Evolutionary conservation across 2,888 invertebrate species (phyloP).

Genomic region (Conchocele bisecta): DNA sequence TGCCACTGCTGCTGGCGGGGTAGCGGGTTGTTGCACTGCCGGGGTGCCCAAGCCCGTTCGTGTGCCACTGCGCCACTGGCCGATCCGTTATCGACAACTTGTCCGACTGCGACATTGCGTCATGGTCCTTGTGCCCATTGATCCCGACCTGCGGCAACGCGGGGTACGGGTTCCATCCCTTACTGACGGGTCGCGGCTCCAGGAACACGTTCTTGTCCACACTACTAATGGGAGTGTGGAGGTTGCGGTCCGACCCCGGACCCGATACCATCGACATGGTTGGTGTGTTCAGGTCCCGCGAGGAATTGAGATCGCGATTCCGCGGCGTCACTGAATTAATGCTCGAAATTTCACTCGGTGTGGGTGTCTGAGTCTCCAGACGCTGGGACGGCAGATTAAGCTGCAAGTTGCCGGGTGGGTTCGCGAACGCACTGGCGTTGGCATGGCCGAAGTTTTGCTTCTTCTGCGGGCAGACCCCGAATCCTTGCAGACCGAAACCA

Average conservation of each 20-base stretch:
- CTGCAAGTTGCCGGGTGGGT: slow-evolving; percentile 41
- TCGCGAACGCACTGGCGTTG: slow-evolving; percentile 50
- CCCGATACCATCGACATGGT: slow-evolving; percentile 59
- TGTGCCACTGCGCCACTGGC: slow-evolving; percentile 43
- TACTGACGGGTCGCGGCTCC: slow-evolving; percentile 70
- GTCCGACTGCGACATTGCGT: slow-evolving; percentile 47
- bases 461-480: slow-evolving; percentile 45
- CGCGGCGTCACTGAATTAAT: slow-evolving; percentile 67
- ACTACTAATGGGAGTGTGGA: slow-evolving; percentile 64
- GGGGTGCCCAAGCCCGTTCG: slow-evolving; percentile 50
- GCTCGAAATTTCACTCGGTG: slow-evolving; percentile 78
- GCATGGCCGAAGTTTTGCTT: slow-evolving; percentile 54
- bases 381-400: slow-evolving; percentile 67
- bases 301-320: no score
- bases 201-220: slow-evolving; percentile 72
- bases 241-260: slow-evolving; percentile 59
- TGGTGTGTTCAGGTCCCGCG: slow-evolving; percentile 65
- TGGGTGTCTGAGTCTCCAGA: slow-evolving; percentile 74
- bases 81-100: slow-evolving; percentile 48
- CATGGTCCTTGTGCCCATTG: slow-evolving; percentile 34
- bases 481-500: slow-evolving; percentile 43
- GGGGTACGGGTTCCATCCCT: slow-evolving; percentile 76
- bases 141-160: slow-evolving; percentile 66
- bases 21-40: slow-evolving; percentile 67
- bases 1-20: slow-evolving; percentile 68